Conservation (phyloP, 2,113 vertebrate genomes). For the Mobula birostris region DNA sequence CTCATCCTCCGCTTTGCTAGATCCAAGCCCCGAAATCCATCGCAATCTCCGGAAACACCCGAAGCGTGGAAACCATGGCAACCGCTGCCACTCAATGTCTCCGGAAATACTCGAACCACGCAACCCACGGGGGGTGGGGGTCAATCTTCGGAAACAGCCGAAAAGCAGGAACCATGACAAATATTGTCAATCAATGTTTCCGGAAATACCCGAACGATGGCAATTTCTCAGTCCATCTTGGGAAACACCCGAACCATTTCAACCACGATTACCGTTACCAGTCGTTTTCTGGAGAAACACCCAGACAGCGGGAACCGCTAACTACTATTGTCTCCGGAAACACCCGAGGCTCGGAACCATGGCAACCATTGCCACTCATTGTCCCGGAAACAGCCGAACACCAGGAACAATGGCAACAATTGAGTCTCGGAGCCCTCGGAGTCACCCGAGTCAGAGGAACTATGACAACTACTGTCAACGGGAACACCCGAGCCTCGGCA, state of each 20-base stretch:
- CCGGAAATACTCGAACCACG: not conserved
- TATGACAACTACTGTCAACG: not conserved
- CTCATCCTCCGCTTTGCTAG: not conserved
- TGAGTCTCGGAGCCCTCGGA: too few relatives aligned
- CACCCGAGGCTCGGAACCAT: not conserved
- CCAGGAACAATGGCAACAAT: too few relatives aligned
- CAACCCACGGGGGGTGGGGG: too few relatives aligned
- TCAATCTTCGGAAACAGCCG: not conserved
- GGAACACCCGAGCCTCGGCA: not conserved
- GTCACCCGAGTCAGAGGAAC: too few relatives aligned
- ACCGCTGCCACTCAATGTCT: not conserved
- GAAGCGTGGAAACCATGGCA: not conserved
- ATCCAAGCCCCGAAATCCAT: not conserved
- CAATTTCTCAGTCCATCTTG: too few relatives aligned
- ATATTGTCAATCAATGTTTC: not conserved
- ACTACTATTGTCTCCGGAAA: too few relatives aligned
- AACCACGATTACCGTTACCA: not conserved
- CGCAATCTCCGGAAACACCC: constrained; percentile 50
- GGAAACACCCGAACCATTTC: not conserved
- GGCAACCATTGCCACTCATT: not conserved
- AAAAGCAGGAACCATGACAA: not conserved
- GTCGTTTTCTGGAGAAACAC: too few relatives aligned
- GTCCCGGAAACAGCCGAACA: not conserved
- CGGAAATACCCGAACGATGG: too few relatives aligned
- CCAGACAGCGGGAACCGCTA: too few relatives aligned